A percentile compares a stretch with the other conserved stretches of the same genome.
Conservation (phyloP, 1,140 invertebrate species). For the Pachypeltis micranthus region DNA sequence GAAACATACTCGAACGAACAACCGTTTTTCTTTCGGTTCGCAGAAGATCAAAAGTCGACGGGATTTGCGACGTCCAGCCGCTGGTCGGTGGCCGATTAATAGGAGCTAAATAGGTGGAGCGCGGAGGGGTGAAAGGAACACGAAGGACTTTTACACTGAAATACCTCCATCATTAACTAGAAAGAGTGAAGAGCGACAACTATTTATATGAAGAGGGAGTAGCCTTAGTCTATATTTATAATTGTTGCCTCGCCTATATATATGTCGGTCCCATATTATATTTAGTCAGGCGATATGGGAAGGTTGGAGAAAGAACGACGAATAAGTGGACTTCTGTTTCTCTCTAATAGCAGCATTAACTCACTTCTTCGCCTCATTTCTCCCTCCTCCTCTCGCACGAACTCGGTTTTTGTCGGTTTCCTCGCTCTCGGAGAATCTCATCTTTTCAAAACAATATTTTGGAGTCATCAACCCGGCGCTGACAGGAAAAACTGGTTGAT, state of each 20-base stretch:
- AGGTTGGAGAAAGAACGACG: background rate
- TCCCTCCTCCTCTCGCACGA: too few species aligned
- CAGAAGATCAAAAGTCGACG: too few species aligned
- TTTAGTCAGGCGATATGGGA: background rate
- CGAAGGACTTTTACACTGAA: background rate
- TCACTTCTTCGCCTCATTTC: background rate
- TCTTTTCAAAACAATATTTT: too few species aligned
- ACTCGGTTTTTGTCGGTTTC: too few species aligned
- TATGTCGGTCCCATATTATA: background rate
- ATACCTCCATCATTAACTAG: background rate
- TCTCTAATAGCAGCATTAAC: background rate
- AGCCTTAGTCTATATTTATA: background rate
- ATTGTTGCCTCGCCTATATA: background rate
- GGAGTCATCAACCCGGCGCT: too few species aligned
- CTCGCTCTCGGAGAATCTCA: too few species aligned
- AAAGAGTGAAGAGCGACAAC: background rate
- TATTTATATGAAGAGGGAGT: background rate
- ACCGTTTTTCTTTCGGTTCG: too few species aligned
- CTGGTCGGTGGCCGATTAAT: background rate
- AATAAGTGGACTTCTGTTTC: background rate
- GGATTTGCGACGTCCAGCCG: too few species aligned
- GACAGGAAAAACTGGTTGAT: too few species aligned
- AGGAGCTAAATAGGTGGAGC: background rate
- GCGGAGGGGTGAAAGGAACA: background rate
- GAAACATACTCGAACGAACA: too few species aligned